phyloP scores from a whole-genome alignment of 2,797 vertebrate genomes.

The Helicolenus hilgendorfi region DNA sequence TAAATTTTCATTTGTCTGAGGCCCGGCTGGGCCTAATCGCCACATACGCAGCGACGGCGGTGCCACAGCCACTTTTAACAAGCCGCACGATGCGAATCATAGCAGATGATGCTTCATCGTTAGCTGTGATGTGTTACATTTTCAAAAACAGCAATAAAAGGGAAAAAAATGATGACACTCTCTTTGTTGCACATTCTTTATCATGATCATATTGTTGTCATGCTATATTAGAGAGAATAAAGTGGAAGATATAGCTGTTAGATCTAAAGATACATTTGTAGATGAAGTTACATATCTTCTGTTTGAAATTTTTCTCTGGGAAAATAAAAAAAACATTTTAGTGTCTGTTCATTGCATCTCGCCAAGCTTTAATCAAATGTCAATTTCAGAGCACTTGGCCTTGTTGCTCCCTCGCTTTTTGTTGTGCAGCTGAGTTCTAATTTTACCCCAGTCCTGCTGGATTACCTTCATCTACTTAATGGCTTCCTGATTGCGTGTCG shows the following conservation, averaged over 20 bases:
- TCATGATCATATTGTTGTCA: not conserved
- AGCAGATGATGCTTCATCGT: not conserved
- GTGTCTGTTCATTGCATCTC: constrained; percentile 7
- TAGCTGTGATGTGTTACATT: not conserved
- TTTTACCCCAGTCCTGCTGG: constrained; percentile 79
- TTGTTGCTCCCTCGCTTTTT: constrained; percentile 50
- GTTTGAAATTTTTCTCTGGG: constrained; percentile 19
- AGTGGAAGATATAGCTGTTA: constrained; percentile 2
- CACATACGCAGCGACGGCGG: not conserved
- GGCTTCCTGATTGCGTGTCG: constrained; percentile 83
- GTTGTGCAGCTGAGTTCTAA: constrained; percentile 71
- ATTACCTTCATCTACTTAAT: constrained; percentile 87
- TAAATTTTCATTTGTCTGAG: constrained; percentile 41
- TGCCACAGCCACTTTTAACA: constrained; percentile 11
- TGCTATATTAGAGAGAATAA: constrained; percentile 1
- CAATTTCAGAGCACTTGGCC: constrained; percentile 54
- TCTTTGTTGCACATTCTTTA: not conserved
- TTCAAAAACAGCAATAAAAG: not conserved
- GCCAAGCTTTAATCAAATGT: constrained; percentile 70
- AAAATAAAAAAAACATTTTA: not conserved
- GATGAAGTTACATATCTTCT: not conserved
- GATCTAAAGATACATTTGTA: constrained; percentile 53
- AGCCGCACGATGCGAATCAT: not conserved
- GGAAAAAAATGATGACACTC: not conserved
- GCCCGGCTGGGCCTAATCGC: not conserved